Evolutionary conservation across 2,113 vertebrate genomes (phyloP).

Genomic region (Bostrychus sinensis): DNA sequence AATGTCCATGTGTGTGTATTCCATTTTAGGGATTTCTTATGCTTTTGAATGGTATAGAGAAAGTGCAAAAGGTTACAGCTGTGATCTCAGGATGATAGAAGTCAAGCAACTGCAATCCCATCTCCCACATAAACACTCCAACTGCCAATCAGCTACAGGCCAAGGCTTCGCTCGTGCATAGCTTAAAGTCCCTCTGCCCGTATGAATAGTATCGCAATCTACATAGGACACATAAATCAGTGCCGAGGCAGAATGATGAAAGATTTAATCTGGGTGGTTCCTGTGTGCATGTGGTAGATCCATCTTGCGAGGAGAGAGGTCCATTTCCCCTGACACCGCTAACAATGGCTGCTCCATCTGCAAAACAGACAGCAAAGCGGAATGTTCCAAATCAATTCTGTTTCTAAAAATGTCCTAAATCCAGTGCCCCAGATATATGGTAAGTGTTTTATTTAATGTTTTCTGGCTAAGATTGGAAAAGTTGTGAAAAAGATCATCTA

Average conservation of each 20-base stretch:
- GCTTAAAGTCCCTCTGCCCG: constrained; percentile 21
- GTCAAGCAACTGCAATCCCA: not conserved
- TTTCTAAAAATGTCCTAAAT: constrained; percentile 8
- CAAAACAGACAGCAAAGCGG: constrained; percentile 5
- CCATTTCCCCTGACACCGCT: constrained; percentile 30
- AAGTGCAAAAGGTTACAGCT: not conserved
- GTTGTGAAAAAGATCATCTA: too few species aligned
- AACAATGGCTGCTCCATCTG: constrained; percentile 26
- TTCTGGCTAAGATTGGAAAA: not conserved
- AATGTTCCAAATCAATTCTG: constrained; percentile 18
- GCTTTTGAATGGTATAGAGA: not conserved
- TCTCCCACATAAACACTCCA: not conserved
- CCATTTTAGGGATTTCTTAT: not conserved
- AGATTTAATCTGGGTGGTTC: constrained; percentile 60
- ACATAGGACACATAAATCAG: constrained; percentile 60
- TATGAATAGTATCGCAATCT: constrained; percentile 37
- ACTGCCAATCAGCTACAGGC: constrained; percentile 31
- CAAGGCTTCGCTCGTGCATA: constrained; percentile 14
- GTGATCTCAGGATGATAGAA: not conserved
- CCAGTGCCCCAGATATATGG: not conserved
- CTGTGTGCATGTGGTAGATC: constrained; percentile 42
- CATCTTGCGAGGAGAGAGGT: constrained; percentile 46
- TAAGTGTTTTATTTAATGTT: not conserved
- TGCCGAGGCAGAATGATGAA: constrained; percentile 38
- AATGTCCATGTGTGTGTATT: too few species aligned